Evolutionary conservation across 2,888 invertebrate species (phyloP).

Genomic region (Nomada fabriciana): DNA sequence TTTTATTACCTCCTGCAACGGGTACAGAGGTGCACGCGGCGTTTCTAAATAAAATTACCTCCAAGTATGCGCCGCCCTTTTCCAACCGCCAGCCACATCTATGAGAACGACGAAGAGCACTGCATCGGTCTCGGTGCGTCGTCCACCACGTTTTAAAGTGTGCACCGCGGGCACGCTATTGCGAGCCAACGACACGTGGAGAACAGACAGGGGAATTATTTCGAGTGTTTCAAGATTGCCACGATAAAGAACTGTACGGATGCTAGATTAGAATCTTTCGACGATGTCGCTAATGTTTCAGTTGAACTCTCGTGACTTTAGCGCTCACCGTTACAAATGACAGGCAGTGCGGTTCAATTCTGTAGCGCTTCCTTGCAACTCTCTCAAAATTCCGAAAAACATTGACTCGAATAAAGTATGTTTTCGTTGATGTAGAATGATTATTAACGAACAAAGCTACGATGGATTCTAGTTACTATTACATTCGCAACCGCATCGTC

Average conservation of each 20-base stretch:
- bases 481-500: not conserved
- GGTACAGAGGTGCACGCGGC: conserved; percentile 67
- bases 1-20: conserved; percentile 72
- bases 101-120: conserved; percentile 9
- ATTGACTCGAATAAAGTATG: not conserved
- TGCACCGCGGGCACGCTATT: conserved; percentile 18
- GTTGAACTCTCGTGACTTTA: not conserved
- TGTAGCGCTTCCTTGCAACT: too few relatives aligned
- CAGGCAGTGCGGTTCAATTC: too few relatives aligned
- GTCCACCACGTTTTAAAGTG: conserved; percentile 17
- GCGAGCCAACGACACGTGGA: conserved; percentile 28
- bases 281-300: conserved; percentile 19
- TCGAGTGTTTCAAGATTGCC: conserved; percentile 3
- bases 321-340: too few relatives aligned
- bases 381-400: too few relatives aligned
- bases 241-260: conserved; percentile 13
- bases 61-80: conserved; percentile 58
- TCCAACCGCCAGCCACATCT: conserved; percentile 4
- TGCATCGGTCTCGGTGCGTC: conserved; percentile 28
- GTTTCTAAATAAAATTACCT: conserved; percentile 75
- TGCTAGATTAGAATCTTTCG: conserved; percentile 17
- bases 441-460: not conserved
- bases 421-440: not conserved
- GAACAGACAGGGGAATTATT: conserved; percentile 5
- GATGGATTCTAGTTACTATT: too few relatives aligned